A percentile compares a stretch with the other conserved stretches of the same genome.
These are phyloP conservation scores for Coreoperca whiteheadi DNA, from an alignment of 2,113 vertebrate genomes.

Conservation along the genomic window DNA sequence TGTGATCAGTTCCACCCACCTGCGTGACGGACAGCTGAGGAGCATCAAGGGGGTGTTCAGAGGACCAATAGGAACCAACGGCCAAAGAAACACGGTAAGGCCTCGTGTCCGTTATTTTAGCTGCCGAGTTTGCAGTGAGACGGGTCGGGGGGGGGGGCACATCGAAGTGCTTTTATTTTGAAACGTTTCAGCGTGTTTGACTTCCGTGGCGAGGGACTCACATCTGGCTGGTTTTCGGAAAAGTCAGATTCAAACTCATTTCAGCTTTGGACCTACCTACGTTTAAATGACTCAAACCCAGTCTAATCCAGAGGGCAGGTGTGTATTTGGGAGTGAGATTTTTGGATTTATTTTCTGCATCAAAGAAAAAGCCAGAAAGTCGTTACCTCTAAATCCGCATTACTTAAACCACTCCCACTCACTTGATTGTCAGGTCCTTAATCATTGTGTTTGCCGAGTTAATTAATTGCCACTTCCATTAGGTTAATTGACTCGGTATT, in stretches of 20 bases:
- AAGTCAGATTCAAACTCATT: neutral
- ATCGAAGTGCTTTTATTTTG: neutral
- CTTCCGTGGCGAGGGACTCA: neutral
- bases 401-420: conserved; percentile 48
- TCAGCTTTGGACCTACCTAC: neutral
- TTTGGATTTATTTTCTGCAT: conserved; percentile 13
- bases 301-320: neutral
- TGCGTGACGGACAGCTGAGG: conserved; percentile 96
- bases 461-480: conserved; percentile 80
- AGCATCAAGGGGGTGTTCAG: conserved; percentile 99
- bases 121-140: neutral
- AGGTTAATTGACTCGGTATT: conserved; percentile 75
- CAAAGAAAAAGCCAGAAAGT: conserved; percentile 26
- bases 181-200: conserved; percentile 3
- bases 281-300: neutral
- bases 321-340: neutral
- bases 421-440: conserved; percentile 73
- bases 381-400: conserved; percentile 58
- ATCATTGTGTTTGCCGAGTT: conserved; percentile 71
- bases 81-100: conserved; percentile 92
- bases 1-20: conserved; percentile 98
- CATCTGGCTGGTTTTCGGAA: neutral
- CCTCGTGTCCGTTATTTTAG: neutral
- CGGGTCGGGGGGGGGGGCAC: too few relatives aligned
- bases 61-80: conserved; percentile 92